Evolutionary conservation across 2,888 invertebrate species (phyloP).

Genomic region (Yponomeuta malinellus): DNA sequence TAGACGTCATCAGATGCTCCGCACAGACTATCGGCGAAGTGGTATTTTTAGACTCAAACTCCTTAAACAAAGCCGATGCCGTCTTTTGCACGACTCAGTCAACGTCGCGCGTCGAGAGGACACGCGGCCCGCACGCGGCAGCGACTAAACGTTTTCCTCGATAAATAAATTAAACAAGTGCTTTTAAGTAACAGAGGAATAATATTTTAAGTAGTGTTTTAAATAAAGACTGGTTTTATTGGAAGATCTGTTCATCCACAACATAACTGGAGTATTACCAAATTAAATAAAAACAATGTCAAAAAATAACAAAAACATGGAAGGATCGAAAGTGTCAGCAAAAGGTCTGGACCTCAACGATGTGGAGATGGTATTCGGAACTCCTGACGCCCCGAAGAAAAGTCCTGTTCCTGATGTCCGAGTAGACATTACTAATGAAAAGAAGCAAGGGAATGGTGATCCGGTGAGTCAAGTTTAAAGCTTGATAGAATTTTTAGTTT

Average conservation of each 20-base stretch:
- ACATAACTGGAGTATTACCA: background rate
- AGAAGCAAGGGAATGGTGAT: constrained; percentile 23
- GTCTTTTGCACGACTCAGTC: background rate
- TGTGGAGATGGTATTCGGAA: constrained; percentile 54
- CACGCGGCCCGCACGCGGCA: background rate
- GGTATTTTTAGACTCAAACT: background rate
- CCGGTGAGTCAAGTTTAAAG: constrained; percentile 26
- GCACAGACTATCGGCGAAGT: background rate
- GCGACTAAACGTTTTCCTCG: background rate
- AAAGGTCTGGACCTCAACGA: constrained; percentile 37
- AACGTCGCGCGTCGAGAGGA: background rate
- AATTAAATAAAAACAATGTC: background rate
- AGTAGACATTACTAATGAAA: constrained; percentile 32
- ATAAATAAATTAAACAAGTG: background rate
- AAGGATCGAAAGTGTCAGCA: constrained; percentile 31
- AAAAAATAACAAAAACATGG: constrained; percentile 12
- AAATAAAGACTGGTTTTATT: background rate
- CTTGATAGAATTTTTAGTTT: background rate
- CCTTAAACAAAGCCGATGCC: background rate
- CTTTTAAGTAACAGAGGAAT: background rate
- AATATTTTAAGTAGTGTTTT: background rate
- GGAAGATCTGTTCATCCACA: too few species aligned
- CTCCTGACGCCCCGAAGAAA: constrained; percentile 31
- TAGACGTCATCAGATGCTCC: background rate
- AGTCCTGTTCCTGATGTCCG: constrained; percentile 30